Base-by-base conservation (phyloP, 2,113 vertebrate species). In the Columba janthina region DNA sequence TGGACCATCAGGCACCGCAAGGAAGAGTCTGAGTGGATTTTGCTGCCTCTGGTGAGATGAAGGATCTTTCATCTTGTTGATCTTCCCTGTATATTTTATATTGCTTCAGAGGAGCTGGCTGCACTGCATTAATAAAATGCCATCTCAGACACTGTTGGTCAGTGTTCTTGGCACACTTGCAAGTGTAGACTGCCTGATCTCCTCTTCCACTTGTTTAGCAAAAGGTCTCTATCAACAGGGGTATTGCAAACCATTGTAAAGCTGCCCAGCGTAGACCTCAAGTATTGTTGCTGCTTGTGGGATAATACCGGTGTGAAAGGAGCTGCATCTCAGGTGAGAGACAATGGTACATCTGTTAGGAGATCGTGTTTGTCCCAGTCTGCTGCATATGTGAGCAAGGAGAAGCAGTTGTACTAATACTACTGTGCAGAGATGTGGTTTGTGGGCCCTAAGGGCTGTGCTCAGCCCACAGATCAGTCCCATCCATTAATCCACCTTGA, bases 61-160 rank as follows among this genome's bases (percentile, higher is more conserved):
- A 86, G 65, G 32, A 72, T 58, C 90, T 90, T 90, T 81, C 62
- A 75, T 89, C 80, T 74, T 90, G 66, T 72, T 92, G 72, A 56
- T 88, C 57, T 50, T 77, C 38, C 40, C 31, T 11, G 20, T 78
- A 1, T 71, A n/a, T 74, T 92, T 93, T 71, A 29, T 53, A 10
- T 48, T 80, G 57, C 24, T 60, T 81, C 69, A 72, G 70, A 85
- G 88, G 20, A 85, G 72, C 83, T 77, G 88, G 42, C 78, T 79
- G 86, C 40, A 24, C 57, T 77, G 70, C 44, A 9, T 74, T 86
- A 19, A 36, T 85, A 40, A 92, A 57, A 78, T 34, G 53, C 76
- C 61, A 46, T 66, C 71, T 77, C 16, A 92, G 86, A 3, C 42
- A 24, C 60, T 85, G 72, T 5, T 89, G 83, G 71, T 56, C 44